Evolutionary conservation across 2,113 vertebrate species (phyloP).

Genomic region (Carlito syrichta): DNA sequence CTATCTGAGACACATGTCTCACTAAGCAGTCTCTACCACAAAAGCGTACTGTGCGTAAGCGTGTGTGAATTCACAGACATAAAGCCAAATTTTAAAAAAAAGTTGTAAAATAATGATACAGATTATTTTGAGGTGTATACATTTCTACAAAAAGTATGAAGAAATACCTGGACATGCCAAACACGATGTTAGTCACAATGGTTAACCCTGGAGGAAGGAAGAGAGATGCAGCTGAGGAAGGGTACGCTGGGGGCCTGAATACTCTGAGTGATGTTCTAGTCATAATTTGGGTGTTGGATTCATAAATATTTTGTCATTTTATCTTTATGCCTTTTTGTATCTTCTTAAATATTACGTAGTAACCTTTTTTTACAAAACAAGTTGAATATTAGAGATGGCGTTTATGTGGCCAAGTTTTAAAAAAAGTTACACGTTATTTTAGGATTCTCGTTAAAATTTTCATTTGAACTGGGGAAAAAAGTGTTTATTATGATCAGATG

Average conservation of each 20-base stretch:
- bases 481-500: background rate
- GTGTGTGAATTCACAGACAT: constrained; percentile 12
- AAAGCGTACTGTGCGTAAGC: background rate
- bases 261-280: background rate
- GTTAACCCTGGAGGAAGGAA: background rate
- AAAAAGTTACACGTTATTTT: background rate
- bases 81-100: background rate
- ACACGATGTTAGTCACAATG: background rate
- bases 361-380: background rate
- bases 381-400: background rate
- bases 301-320: background rate
- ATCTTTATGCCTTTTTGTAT: constrained; percentile 4
- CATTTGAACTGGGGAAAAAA: background rate
- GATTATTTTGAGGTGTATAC: background rate
- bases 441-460: constrained; percentile 24
- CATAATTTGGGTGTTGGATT: background rate
- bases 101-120: constrained; percentile 9
- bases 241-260: background rate
- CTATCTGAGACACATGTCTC: background rate
- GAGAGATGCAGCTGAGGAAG: background rate
- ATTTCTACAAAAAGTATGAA: background rate
- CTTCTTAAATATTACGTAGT: background rate
- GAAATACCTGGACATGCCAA: background rate
- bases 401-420: constrained; percentile 10
- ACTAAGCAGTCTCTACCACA: background rate